Evolutionary conservation across 2,888 invertebrate genomes (phyloP).

Genomic region (Drosophila picticornis): DNA sequence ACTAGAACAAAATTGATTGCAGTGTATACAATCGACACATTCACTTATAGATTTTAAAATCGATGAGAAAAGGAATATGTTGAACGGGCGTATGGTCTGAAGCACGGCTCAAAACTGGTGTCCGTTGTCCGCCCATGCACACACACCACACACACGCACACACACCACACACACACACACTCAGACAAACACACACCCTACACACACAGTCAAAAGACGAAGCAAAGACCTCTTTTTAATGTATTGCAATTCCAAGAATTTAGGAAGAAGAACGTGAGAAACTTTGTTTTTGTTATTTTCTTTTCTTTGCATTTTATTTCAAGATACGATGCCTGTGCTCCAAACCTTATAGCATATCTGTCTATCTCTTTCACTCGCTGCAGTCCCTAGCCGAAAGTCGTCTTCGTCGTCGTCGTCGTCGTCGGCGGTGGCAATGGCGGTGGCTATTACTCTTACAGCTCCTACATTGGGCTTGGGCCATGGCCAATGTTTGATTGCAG

Average conservation of each 20-base stretch:
- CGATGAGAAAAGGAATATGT: constrained; percentile 81
- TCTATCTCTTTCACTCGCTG: constrained; percentile 24
- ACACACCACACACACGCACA: constrained; percentile 34
- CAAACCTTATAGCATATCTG: constrained; percentile 55
- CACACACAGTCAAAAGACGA: constrained; percentile 58
- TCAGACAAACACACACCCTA: constrained; percentile 43
- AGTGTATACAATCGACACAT: constrained; percentile 73
- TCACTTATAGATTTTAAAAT: constrained; percentile 81
- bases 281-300: constrained; percentile 84
- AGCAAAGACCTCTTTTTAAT: constrained; percentile 84
- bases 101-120: constrained; percentile 75
- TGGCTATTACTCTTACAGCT: constrained; percentile 72
- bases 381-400: constrained; percentile 51
- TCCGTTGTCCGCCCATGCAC: constrained; percentile 69
- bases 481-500: constrained; percentile 70
- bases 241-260: constrained; percentile 85
- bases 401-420: constrained; percentile 18
- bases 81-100: constrained; percentile 67
- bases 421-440: constrained; percentile 25
- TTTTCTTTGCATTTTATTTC: constrained; percentile 83
- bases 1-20: constrained; percentile 46
- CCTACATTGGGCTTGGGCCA: constrained; percentile 70
- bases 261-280: constrained; percentile 85
- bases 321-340: constrained; percentile 75
- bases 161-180: constrained; percentile 31